Percentiles rank a stretch among this genome's conserved stretches.
phyloP scores from a whole-genome alignment of 1,140 invertebrate genomes.

The Conus betulinus region DNA sequence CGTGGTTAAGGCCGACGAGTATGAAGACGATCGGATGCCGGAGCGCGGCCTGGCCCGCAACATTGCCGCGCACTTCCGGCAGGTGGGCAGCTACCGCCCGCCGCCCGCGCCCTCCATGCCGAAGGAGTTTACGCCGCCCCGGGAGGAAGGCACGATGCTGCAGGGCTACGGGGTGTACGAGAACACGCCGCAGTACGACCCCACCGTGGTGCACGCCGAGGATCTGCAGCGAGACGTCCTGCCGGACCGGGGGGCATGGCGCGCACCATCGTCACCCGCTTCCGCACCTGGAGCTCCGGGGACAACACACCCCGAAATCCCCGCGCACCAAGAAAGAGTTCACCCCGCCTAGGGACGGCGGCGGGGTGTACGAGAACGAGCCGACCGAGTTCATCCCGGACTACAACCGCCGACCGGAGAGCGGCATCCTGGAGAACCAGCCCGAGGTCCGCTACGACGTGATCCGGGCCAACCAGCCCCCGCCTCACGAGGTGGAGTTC shows the following conservation, averaged over 20 bases:
- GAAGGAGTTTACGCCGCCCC: conserved; percentile 64
- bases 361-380: conserved; percentile 65
- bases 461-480: conserved; percentile 45
- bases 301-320: conserved; percentile 36
- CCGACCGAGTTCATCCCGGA: conserved; percentile 55
- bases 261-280: conserved; percentile 59
- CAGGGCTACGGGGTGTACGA: conserved; percentile 60
- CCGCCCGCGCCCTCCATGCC: conserved; percentile 41
- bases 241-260: conserved; percentile 64
- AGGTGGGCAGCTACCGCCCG: conserved; percentile 54
- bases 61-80: conserved; percentile 63
- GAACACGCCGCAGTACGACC: conserved; percentile 54
- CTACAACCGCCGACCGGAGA: conserved; percentile 55
- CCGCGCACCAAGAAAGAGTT: conserved; percentile 56
- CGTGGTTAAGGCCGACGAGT: conserved; percentile 59
- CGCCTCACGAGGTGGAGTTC: conserved; percentile 57
- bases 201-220: conserved; percentile 59
- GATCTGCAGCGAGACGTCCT: conserved; percentile 54
- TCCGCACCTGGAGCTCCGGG: conserved; percentile 54
- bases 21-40: conserved; percentile 60
- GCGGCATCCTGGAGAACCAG: conserved; percentile 66
- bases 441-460: conserved; percentile 57
- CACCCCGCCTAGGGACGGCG: conserved; percentile 56
- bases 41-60: conserved; percentile 65
- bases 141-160: conserved; percentile 50